phyloP scores from a whole-genome alignment of 2,113 vertebrate genomes.

The Nyctibius bracteatus region DNA sequence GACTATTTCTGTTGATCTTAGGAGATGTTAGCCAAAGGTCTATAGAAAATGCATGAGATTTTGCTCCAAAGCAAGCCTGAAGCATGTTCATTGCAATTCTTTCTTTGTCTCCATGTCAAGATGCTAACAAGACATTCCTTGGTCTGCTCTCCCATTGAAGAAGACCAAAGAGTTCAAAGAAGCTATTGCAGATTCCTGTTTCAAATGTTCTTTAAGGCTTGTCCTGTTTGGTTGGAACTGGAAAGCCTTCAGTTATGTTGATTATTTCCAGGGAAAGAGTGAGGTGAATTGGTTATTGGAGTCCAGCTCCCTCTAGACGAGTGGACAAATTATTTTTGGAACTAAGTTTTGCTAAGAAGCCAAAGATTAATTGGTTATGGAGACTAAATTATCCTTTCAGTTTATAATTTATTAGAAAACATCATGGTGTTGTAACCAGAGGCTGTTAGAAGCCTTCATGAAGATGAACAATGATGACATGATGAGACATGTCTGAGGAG shows the following conservation, averaged over 20 bases:
- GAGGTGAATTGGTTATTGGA: neutral
- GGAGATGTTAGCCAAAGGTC: neutral
- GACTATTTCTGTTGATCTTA: neutral
- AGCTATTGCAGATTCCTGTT: neutral
- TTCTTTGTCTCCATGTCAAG: neutral
- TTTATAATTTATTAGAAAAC: constrained; percentile 6
- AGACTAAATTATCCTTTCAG: neutral
- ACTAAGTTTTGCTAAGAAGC: neutral
- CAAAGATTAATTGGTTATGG: neutral
- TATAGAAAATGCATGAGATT: neutral
- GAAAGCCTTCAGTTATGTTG: neutral
- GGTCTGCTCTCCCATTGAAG: neutral
- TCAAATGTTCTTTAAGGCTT: neutral
- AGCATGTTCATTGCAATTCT: neutral
- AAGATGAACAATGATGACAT: constrained; percentile 8
- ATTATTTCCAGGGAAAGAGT: neutral
- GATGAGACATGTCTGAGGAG: neutral
- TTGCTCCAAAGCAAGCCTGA: neutral
- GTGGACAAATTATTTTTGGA: neutral
- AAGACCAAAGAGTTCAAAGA: neutral
- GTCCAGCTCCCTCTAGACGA: neutral
- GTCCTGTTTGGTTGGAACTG: neutral
- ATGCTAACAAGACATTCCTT: neutral
- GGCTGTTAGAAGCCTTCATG: neutral
- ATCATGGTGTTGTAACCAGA: neutral